Base-by-base conservation (phyloP, 2,888 invertebrate species). In the Dromius quadrimaculatus region DNA sequence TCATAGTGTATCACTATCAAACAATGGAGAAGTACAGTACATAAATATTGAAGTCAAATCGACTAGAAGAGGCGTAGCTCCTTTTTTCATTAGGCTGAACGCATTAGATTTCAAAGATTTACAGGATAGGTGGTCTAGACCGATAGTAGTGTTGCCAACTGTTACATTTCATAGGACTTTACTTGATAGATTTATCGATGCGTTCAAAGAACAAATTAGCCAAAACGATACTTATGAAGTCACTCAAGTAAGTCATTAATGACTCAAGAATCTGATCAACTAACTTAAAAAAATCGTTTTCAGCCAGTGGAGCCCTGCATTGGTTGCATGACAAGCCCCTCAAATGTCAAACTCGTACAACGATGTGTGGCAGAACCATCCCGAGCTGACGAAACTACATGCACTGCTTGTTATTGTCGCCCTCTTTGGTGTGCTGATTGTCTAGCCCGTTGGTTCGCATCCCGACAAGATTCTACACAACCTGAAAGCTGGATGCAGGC, bases 391-490 rank as follows among this genome's bases (percentile, higher is more conserved):
- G 47, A 47, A 22, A 9, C 11, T 11, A 11, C 74, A 77, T 90
- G 90, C 77, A 80, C 76, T 1, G 83, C 80, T 62, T 93, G 92
- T 78, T 89, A 88, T 78, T 93, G 92, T 80, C 89, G 93, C 63
- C 95, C 94, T 19, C 90, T 95, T 88, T 96, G 96, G 95, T 97
- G 96, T 83, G 83, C 88, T 17, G 88, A 91, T 74, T 97, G 94
- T 81, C 87, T 94, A 85, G 93, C 89, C 0, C 89, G 90, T 77
- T 94, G 94, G 94, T 95, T 94, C 86, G 94, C 93, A 9, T 90
- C 93, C 50, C 87, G 93, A 41, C 94, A 94, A 81, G 87, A 89
- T 75, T 87, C 88, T 73, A 83, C 87, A 22, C 85, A 87, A 72
- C 89, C 91, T 4, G 88, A 89, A 74, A 86, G 87, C 9, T 96